These are phyloP conservation scores for Malthinus flaveolus DNA, from an alignment of 2,888 invertebrate species.

Conservation along the genomic window DNA sequence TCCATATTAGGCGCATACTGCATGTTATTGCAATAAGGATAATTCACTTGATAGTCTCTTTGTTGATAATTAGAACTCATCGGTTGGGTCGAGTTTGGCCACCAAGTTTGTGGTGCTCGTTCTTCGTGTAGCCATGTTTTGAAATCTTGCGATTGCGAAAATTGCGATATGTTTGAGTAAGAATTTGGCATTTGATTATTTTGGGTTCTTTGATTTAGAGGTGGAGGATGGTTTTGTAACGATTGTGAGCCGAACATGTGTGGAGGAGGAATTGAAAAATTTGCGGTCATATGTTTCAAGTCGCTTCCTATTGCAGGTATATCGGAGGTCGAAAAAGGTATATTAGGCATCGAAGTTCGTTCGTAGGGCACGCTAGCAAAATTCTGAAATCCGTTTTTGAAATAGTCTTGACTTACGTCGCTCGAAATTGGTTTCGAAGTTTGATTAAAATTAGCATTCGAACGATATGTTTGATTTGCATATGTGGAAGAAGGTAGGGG, in stretches of 20 bases:
- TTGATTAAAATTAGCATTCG: constrained; percentile 28
- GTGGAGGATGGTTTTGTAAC: constrained; percentile 8
- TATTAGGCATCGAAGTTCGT: constrained; percentile 20
- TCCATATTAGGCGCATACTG: constrained; percentile 27
- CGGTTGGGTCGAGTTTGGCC: constrained; percentile 32
- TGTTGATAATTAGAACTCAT: constrained; percentile 19
- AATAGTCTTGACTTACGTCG: constrained; percentile 22
- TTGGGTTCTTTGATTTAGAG: neutral
- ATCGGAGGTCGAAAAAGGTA: constrained; percentile 27
- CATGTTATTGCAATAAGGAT: constrained; percentile 23
- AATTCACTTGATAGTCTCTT: constrained; percentile 28
- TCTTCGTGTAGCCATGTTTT: constrained; percentile 34
- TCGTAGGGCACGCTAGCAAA: constrained; percentile 24
- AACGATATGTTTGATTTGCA: constrained; percentile 32
- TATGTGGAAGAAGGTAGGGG: constrained; percentile 24
- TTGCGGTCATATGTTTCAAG: constrained; percentile 26
- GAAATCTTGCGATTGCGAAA: constrained; percentile 20
- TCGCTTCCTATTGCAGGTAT: constrained; percentile 19
- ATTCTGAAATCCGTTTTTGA: constrained; percentile 21
- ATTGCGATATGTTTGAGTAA: constrained; percentile 18
- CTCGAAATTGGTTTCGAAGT: constrained; percentile 13
- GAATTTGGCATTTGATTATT: constrained; percentile 13
- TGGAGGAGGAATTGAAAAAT: constrained; percentile 27
- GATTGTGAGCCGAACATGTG: constrained; percentile 16
- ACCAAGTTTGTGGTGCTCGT: constrained; percentile 35